phyloP scores from a whole-genome alignment of 2,797 vertebrate species.

The Muscicapa striata region DNA sequence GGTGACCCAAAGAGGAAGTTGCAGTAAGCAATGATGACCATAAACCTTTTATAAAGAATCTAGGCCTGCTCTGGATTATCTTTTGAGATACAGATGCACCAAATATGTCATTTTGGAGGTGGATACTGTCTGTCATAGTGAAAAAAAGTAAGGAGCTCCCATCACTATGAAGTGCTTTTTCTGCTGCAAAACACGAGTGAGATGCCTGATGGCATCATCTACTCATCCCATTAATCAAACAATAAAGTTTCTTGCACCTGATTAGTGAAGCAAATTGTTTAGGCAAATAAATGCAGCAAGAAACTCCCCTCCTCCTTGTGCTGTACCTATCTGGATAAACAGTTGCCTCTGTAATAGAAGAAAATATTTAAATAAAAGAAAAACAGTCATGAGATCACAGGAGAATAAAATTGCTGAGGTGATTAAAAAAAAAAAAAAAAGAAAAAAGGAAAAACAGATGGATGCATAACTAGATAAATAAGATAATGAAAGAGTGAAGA shows the following conservation, averaged over 20 bases:
- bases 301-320: background rate
- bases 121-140: accelerated
- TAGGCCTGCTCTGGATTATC: background rate
- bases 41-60: background rate
- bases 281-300: background rate
- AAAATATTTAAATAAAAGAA: background rate
- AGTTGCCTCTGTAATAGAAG: background rate
- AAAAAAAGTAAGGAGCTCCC: background rate
- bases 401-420: background rate
- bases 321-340: background rate
- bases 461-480: background rate
- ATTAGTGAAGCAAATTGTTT: background rate
- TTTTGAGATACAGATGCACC: background rate
- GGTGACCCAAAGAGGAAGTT: background rate
- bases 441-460: background rate
- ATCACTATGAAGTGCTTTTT: background rate
- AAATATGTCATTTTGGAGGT: background rate
- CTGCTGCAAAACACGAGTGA: background rate
- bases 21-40: background rate
- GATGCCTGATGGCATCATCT: background rate
- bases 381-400: background rate
- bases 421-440: background rate
- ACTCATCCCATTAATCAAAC: background rate
- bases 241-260: background rate
- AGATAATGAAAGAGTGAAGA: background rate